These are phyloP conservation scores for Anas platyrhynchos DNA, from an alignment of 2,113 vertebrate genomes.

Conservation along the genomic window DNA sequence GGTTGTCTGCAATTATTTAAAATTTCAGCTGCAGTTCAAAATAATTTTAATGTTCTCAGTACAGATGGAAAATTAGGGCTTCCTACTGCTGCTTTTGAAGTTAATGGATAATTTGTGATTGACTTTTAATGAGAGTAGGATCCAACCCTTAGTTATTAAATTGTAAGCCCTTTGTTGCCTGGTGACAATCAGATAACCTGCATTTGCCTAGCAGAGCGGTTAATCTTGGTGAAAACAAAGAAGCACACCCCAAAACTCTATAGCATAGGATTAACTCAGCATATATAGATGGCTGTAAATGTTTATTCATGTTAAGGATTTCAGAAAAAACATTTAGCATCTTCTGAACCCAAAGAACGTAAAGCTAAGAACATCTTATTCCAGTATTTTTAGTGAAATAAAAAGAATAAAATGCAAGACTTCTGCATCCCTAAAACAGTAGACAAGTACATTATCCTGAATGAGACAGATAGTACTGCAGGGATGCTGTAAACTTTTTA, in stretches of 20 bases:
- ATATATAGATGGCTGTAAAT: background rate
- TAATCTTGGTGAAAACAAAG: background rate
- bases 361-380: background rate
- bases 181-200: constrained; percentile 36
- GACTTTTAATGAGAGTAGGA: constrained; percentile 32
- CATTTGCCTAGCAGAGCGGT: background rate
- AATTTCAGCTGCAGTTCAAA: constrained; percentile 20
- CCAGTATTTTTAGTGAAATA: background rate
- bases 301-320: background rate
- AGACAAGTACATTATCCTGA: background rate
- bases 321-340: background rate
- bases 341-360: background rate
- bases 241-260: background rate
- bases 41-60: constrained; percentile 13
- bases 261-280: background rate
- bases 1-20: background rate
- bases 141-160: background rate
- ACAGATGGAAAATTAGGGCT: constrained; percentile 35
- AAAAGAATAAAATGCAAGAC: background rate
- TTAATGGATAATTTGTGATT: constrained; percentile 52
- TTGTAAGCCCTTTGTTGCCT: constrained; percentile 37
- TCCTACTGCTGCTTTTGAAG: constrained; percentile 46
- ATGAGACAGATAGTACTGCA: background rate
- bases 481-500: background rate
- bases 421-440: background rate